These are phyloP conservation scores for Elmis aenea DNA, from an alignment of 2,888 invertebrate genomes.

Conservation along the genomic window DNA sequence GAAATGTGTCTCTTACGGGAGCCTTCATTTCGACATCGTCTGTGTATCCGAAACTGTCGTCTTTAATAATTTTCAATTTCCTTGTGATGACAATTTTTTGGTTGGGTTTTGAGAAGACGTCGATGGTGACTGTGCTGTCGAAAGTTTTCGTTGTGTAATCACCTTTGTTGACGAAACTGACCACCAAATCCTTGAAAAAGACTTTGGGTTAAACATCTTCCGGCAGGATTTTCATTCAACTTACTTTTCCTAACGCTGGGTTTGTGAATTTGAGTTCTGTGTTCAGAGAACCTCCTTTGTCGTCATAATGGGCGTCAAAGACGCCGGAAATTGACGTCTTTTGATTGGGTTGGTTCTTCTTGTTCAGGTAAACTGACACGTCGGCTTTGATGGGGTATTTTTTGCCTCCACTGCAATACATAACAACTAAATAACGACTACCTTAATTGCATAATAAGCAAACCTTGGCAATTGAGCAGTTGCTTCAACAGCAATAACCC, in stretches of 20 bases:
- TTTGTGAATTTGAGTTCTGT: slow-evolving; percentile 62
- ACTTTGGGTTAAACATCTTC: not conserved
- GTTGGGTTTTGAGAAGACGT: slow-evolving; percentile 55
- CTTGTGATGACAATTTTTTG: slow-evolving; percentile 51
- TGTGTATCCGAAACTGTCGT: too few relatives aligned
- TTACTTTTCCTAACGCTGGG: slow-evolving; percentile 60
- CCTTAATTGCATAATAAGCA: slow-evolving; percentile 2
- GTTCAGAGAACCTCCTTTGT: slow-evolving; percentile 47
- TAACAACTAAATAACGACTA: not conserved
- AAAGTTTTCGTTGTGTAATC: slow-evolving; percentile 41
- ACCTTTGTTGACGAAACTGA: slow-evolving; percentile 44
- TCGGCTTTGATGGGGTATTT: slow-evolving; percentile 45
- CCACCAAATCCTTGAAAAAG: slow-evolving; percentile 14
- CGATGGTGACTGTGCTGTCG: slow-evolving; percentile 49
- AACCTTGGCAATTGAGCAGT: slow-evolving; percentile 25
- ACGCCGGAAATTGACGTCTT: slow-evolving; percentile 56
- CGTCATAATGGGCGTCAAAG: slow-evolving; percentile 52
- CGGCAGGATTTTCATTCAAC: slow-evolving; percentile 2
- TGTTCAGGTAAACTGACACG: slow-evolving; percentile 63
- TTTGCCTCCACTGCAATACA: slow-evolving; percentile 1
- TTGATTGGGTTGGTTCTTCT: slow-evolving; percentile 63
- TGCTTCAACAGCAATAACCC: slow-evolving; percentile 61
- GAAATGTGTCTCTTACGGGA: too few relatives aligned
- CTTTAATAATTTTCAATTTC: slow-evolving; percentile 26
- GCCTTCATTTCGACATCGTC: too few relatives aligned